Conservation (phyloP, 2,113 vertebrate species). For the Heloderma charlesbogerti region DNA sequence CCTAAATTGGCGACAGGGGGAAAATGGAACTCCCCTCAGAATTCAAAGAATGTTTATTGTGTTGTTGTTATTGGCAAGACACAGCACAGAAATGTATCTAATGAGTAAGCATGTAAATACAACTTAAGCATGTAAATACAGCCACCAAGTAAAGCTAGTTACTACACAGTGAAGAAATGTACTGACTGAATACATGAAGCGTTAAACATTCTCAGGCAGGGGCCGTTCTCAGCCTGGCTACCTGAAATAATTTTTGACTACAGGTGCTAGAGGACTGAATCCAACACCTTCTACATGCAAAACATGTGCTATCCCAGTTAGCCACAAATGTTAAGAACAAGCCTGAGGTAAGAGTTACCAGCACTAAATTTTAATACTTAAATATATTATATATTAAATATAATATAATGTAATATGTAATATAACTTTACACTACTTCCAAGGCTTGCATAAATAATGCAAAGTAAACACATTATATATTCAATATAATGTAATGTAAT, state of each 20-base stretch:
- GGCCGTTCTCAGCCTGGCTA: not conserved
- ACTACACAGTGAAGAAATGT: not conserved
- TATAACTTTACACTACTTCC: not conserved
- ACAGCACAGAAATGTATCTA: not conserved
- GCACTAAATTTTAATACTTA: not conserved
- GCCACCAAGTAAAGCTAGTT: not conserved
- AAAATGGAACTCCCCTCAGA: rapidly evolving
- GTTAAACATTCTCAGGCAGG: not conserved
- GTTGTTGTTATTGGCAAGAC: not conserved
- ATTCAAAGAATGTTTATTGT: not conserved
- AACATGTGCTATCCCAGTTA: too few species aligned
- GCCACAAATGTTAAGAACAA: not conserved
- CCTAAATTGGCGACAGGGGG: slow-evolving; percentile 72
- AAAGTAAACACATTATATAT: not conserved
- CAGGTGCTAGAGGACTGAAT: not conserved
- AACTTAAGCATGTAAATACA: not conserved
- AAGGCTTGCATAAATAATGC: not conserved
- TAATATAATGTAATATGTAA: too few species aligned
- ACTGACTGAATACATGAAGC: not conserved
- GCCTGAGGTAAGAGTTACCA: not conserved
- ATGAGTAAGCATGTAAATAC: not conserved
- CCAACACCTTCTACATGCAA: too few species aligned
- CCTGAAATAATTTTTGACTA: not conserved
- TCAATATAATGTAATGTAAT: too few species aligned
- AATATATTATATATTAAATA: too few species aligned